Evolutionary conservation across 2,797 vertebrate species (phyloP), one percentile per base, ranked within the genome.

Genomic region (Muscicapa striata): DNA sequence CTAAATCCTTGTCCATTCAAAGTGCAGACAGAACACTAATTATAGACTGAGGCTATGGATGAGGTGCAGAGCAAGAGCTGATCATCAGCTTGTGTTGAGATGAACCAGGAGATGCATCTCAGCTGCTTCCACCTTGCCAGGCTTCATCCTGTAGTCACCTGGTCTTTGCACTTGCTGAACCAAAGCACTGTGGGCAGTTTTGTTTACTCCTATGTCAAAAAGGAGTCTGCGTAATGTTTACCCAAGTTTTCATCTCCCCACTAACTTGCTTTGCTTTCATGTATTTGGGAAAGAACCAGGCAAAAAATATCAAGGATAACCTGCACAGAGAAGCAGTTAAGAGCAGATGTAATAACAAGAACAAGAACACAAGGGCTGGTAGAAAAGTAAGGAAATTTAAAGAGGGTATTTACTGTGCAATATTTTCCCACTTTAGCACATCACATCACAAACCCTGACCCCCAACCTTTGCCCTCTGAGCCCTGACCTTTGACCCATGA

Each of bases 341-440:
- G 14, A 59, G 19, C 15, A 19, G 17, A 9, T 78, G 9, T 15
- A 38, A 26, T 38, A 59, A 38, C 13, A 64, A 77, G 15, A 40
- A 5, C 24, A n/a, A 34, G 6, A 57, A 57, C 9, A 14, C 10
- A 66, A 34, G 9, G 2, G 5, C 17, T 22, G 8, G 4, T 9
- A 3, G 3, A 4, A 43, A 22, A 57, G 15, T 21, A 54, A 69
- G 11, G 9, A 85, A 58, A 66, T 55, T 24, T 2, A 4, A 54
- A 9, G 3, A 41, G 1, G 2, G 1, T 64, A 30, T 79, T 66
- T 72, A 7, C 4, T 3, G 2, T 30, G 23, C 24, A 49, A 6
- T 21, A 20, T 72, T 86, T 83, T 77, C 58, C n/a, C 34, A 4
- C 69, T 76, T 79, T 79, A 54, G 15, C 1, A 2, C 7, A 49